Evolutionary conservation across 1,140 invertebrate genomes (phyloP).

Genomic region (Aporrectodea caliginosa): DNA sequence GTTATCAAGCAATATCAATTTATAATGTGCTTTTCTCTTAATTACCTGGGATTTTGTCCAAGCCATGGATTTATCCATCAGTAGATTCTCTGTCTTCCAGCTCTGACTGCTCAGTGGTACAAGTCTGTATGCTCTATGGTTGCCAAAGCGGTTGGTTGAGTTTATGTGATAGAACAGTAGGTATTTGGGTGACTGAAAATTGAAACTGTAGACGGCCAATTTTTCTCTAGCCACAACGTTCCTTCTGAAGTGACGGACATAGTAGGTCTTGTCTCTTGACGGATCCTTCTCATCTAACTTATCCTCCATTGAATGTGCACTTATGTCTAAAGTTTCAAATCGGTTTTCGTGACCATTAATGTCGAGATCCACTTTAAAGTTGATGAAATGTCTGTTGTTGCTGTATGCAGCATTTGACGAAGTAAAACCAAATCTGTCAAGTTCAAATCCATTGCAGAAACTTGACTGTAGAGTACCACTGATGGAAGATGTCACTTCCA

Average conservation of each 20-base stretch:
- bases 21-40: too few relatives aligned
- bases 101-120: slow-evolving; percentile 37
- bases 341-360: slow-evolving; percentile 12
- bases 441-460: not conserved
- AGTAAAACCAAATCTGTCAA: slow-evolving; percentile 38
- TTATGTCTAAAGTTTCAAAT: not conserved
- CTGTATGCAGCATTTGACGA: too few relatives aligned
- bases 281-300: too few relatives aligned
- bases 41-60: slow-evolving; percentile 11
- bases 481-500: slow-evolving; percentile 45
- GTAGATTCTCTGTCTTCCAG: slow-evolving; percentile 38
- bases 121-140: slow-evolving; percentile 41
- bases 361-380: slow-evolving; percentile 47
- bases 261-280: too few relatives aligned
- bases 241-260: too few relatives aligned
- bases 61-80: not conserved
- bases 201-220: slow-evolving; percentile 26
- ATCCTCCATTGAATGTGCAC: not conserved
- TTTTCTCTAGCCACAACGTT: too few relatives aligned
- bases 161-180: slow-evolving; percentile 40
- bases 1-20: too few relatives aligned
- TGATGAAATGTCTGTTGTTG: slow-evolving; percentile 48
- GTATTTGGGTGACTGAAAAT: slow-evolving; percentile 44
- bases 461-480: slow-evolving; percentile 41
- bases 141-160: slow-evolving; percentile 34